Base-by-base conservation (phyloP, 2,113 vertebrate species). In the Mesocricetus auratus region DNA sequence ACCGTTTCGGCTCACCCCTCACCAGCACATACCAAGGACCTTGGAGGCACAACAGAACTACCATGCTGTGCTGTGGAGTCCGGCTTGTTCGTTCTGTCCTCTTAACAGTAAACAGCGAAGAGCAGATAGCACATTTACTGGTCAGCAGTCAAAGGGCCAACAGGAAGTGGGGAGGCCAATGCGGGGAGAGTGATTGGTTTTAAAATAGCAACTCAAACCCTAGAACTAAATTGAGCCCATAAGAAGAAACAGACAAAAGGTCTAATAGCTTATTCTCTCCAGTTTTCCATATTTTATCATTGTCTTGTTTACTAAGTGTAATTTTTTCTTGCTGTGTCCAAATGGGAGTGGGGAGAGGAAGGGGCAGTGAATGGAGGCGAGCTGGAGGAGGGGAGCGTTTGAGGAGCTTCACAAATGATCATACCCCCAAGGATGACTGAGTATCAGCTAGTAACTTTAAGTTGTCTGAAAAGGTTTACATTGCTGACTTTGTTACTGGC, bases 271-370 rank as follows among this genome's bases (percentile, higher is more conserved):
- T 22, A 82, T 94, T 90, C 24, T 86, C 95, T 96, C 81, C 5
- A 19, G 19, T 73, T 96, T 78, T 71, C 82, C 91, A 31, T 93
- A 78, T 86, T 92, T 89, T 71, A 93, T 92, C 60, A 71, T 71
- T 77, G 74, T 87, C 82, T 96, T 89, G n/a, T 93, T 96, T 97
- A 86, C n/a, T 89, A 79, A 86, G 77, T 93, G 42, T 83, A 39
- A 94, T 86, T 93, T 94, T 42, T 21, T 26, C 33, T 90, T 12
- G 7, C 42, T 56, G 11, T 45, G 94, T 90, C 86, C 12, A 87
- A 64, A 79, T 29, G 33, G 64, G 53, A 26, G 3, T 12, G 5
- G n/a, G 45, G 22, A 45, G 45, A 73, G 85, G 10, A 11, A 71
- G 33, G 22, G 45, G 42, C 79, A 26, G 4, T n/a, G 29, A 39